Evolutionary conservation across 2,113 vertebrate species (phyloP).

Genomic region (Merops nubicus): DNA sequence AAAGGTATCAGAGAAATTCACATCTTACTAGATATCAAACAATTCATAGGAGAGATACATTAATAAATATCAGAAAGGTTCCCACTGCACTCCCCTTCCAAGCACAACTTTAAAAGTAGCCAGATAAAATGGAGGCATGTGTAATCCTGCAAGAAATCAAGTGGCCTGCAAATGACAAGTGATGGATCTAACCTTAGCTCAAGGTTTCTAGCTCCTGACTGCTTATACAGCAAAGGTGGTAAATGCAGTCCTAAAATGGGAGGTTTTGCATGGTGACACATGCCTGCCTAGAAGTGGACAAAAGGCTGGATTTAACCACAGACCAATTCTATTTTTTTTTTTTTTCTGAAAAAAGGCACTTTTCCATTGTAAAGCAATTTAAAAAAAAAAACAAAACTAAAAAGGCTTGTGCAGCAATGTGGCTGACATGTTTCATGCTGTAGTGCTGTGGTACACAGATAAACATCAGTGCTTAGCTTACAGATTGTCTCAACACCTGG

Average conservation of each 20-base stretch:
- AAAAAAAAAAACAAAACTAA: background rate
- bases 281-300: background rate
- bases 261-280: background rate
- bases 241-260: background rate
- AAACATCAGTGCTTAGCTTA: slow-evolving; percentile 43
- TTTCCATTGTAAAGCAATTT: background rate
- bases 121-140: background rate
- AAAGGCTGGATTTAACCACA: background rate
- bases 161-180: background rate
- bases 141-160: background rate
- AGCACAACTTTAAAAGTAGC: background rate
- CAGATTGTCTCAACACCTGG: slow-evolving; percentile 53
- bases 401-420: background rate
- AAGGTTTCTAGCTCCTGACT: background rate
- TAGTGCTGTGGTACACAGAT: background rate
- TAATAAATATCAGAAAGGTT: background rate
- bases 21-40: background rate
- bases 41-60: background rate
- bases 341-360: background rate
- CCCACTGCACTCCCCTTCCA: background rate
- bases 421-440: background rate
- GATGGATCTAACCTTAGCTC: background rate
- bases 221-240: background rate
- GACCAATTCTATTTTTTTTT: background rate
- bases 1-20: background rate